A percentile compares a stretch with the other conserved stretches of the same genome.
Conservation (phyloP, 2,113 vertebrate species). For the Ancistrus triradiatus region DNA sequence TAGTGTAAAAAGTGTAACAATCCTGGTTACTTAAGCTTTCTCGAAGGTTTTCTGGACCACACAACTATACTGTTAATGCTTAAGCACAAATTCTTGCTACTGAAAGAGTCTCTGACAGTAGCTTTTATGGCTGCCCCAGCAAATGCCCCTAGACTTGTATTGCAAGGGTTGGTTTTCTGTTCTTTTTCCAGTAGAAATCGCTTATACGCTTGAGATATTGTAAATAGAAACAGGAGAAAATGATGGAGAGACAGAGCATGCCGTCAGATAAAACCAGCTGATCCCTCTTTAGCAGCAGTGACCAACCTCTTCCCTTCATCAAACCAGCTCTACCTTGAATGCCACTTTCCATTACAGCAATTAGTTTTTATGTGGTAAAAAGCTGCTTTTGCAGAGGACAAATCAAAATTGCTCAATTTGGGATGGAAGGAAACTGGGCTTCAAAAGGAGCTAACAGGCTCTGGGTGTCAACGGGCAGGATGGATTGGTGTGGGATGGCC, state of each 20-base stretch:
- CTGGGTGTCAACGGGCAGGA: slow-evolving; percentile 50
- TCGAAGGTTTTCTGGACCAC: too few species aligned
- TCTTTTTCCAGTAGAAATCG: too few species aligned
- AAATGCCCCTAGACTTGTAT: too few species aligned
- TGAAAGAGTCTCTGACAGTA: background rate
- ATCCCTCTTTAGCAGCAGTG: slow-evolving; percentile 5
- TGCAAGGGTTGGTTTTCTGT: too few species aligned
- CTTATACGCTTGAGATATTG: too few species aligned
- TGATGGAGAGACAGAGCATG: too few species aligned
- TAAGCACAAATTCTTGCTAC: background rate
- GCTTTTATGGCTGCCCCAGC: too few species aligned
- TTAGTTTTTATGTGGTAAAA: slow-evolving; percentile 45
- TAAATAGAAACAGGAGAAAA: too few species aligned
- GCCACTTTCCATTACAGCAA: slow-evolving; percentile 43
- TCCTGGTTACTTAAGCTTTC: too few species aligned
- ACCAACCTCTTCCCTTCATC: slow-evolving; percentile 13
- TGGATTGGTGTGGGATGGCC: slow-evolving; percentile 39
- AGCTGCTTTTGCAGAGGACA: slow-evolving; percentile 32
- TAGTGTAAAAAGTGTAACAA: too few species aligned
- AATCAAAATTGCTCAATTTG: slow-evolving; percentile 50
- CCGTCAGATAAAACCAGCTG: background rate
- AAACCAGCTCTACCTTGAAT: slow-evolving; percentile 36
- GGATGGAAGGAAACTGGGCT: slow-evolving; percentile 41
- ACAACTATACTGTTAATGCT: too few species aligned
- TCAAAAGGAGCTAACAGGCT: slow-evolving; percentile 50